phyloP scores from a whole-genome alignment of 2,888 invertebrate genomes.

The Philereme transversata region DNA sequence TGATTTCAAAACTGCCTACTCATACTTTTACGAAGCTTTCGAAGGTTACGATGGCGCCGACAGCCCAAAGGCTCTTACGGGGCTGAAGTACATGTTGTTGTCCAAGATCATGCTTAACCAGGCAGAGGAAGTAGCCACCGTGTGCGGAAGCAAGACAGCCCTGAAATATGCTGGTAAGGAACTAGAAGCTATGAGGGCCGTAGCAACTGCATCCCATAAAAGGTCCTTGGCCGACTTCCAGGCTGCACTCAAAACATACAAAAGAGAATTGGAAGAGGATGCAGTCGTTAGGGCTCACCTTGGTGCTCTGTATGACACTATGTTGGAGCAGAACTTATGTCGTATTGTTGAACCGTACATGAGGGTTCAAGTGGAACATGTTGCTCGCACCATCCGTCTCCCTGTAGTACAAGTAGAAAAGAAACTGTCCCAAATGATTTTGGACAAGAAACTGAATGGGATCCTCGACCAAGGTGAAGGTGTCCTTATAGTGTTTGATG shows the following conservation, averaged over 20 bases:
- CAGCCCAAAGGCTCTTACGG: conserved; percentile 94
- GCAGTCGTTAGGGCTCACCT: conserved; percentile 98
- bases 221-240: conserved; percentile 99
- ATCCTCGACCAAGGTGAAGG: conserved; percentile 99
- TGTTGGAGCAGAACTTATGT: conserved; percentile 99
- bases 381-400: conserved; percentile 95
- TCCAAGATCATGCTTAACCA: conserved; percentile 99
- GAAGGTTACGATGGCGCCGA: conserved; percentile 99
- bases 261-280: conserved; percentile 96
- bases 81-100: conserved; percentile 99
- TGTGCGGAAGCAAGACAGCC: conserved; percentile 98
- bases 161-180: conserved; percentile 98
- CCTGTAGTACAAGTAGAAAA: conserved; percentile 97
- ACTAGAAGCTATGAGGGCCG: conserved; percentile 98
- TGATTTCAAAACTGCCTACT: conserved; percentile 99
- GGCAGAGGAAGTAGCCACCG: conserved; percentile 97
- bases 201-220: conserved; percentile 98
- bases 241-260: conserved; percentile 92
- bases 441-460: conserved; percentile 98
- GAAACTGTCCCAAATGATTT: conserved; percentile 99
- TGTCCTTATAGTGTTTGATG: conserved; percentile 98
- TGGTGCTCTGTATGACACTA: conserved; percentile 97
- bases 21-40: conserved; percentile 99
- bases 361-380: conserved; percentile 96
- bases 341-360: conserved; percentile 99